Evolutionary conservation across 1,140 invertebrate species (phyloP).

Genomic region (Plutomurus gul): DNA sequence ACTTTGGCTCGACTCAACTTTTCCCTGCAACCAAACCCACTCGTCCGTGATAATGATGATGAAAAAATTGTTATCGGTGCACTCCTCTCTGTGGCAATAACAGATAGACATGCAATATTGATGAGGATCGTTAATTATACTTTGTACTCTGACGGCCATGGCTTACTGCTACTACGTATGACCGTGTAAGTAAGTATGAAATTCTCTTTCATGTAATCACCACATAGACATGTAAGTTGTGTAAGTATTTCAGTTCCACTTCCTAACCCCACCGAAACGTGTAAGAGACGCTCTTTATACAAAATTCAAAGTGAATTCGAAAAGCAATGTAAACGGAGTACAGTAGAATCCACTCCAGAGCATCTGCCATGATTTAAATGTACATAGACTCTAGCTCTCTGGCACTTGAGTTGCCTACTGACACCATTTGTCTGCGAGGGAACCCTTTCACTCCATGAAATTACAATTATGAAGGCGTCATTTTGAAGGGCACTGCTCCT

Average conservation of each 20-base stretch:
- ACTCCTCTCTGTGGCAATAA: background rate
- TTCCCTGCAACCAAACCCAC: background rate
- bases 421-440: slow-evolving; percentile 22
- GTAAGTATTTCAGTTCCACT: too few species aligned
- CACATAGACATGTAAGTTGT: too few species aligned
- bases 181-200: too few species aligned
- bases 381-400: background rate
- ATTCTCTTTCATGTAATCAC: too few species aligned
- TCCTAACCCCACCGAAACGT: too few species aligned
- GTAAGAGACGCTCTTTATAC: too few species aligned
- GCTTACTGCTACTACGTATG: background rate
- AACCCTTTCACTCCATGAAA: slow-evolving; percentile 27
- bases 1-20: background rate
- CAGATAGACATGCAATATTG: slow-evolving; percentile 18
- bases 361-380: slow-evolving; percentile 13
- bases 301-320: too few species aligned
- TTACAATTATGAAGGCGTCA: slow-evolving; percentile 28
- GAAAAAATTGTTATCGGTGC: slow-evolving; percentile 14
- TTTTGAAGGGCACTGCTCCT: slow-evolving; percentile 12
- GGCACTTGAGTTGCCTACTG: background rate
- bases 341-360: too few species aligned
- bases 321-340: too few species aligned
- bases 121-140: background rate
- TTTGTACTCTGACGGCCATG: background rate
- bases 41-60: slow-evolving; percentile 26